Percentiles rank a stretch among this genome's conserved stretches.
phyloP scores from a whole-genome alignment of 2,113 vertebrate genomes.

The Brachyhypopomus gauderio region DNA sequence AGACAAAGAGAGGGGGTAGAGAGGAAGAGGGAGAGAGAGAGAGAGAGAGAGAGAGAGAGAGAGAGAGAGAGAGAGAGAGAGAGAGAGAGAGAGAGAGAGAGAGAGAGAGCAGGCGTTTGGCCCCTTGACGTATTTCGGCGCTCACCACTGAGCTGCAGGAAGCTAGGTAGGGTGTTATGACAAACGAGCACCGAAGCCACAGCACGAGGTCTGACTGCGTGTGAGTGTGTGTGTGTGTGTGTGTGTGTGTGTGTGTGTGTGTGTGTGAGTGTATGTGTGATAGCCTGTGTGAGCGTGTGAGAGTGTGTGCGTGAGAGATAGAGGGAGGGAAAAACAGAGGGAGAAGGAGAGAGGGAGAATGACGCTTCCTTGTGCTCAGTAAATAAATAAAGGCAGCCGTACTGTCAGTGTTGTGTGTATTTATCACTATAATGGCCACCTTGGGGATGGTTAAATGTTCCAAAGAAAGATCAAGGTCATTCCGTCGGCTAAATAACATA shows the following conservation, averaged over 20 bases:
- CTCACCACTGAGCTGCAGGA: constrained; percentile 48
- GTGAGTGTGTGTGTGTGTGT: constrained; percentile 1
- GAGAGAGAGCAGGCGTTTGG: constrained; percentile 23
- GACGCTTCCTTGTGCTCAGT: constrained; percentile 67
- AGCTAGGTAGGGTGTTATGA: constrained; percentile 48
- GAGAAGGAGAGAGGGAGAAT: constrained; percentile 9
- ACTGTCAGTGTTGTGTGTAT: constrained; percentile 71
- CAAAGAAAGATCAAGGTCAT: constrained; percentile 81
- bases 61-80: constrained; percentile 38
- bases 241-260: not conserved
- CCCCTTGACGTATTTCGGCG: constrained; percentile 47
- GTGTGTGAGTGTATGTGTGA: constrained; percentile 10
- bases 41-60: constrained; percentile 34
- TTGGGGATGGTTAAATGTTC: constrained; percentile 81
- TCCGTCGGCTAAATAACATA: constrained; percentile 68
- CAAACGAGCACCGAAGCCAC: constrained; percentile 63
- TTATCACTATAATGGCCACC: constrained; percentile 79
- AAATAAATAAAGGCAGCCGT: constrained; percentile 75
- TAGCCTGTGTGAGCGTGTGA: not conserved
- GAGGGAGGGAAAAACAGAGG: not conserved
- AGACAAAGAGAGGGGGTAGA: not conserved
- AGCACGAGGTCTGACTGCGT: constrained; percentile 68
- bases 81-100: constrained; percentile 21
- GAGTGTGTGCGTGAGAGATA: not conserved
- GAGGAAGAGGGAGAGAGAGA: constrained; percentile 25